Base-by-base conservation (phyloP, 2,888 invertebrate genomes). In the Lottia gigantea region DNA sequence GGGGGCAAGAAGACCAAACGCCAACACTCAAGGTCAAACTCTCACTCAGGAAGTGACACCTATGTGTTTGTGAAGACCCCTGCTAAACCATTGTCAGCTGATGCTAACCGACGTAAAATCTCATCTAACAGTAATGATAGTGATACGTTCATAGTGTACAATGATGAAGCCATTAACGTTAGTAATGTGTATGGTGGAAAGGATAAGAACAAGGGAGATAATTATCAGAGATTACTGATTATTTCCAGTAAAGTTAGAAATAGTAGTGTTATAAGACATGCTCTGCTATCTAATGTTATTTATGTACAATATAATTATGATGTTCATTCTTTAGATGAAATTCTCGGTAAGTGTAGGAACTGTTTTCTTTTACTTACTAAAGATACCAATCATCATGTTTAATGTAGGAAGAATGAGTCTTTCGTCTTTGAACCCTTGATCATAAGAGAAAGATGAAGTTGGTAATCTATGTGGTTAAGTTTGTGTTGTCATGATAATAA, bases 231-330 rank as follows among this genome's bases (percentile, higher is more conserved):
- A 23, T 81, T 89, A 19, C 77, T 89, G 46, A 72, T 90, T n/a
- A 83, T 88, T 16, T 89, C 89, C 15, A 88, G 84, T 67, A 85
- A 87, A 76, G 86, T 88, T 15, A 80, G 88, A 46, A 86, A 88
- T 74, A 82, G 83, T 12, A 73, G 82, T 0, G 81, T 84, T 3
- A 77, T 89, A 23, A 74, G 84, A 49, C 78, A 82, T 49, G 85
- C 88, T 16, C 73, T 86, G 14, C 78, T 82, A 47, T 80, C 83
- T 1, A 85, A 85, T 63, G 85, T 89, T 23, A 80, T 80, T 3
- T 77, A 84, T 19, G 81, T 89, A 31, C 85, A 82, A 49, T 90
- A 87, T 78, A 89, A 88, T 71, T 89, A 88, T 79, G 89, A 90
- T 66, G 84, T 79, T n/a, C 81, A 83, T 4, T 81, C 87, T 1